A percentile compares a stretch with the other conserved stretches of the same genome.
phyloP scores from a whole-genome alignment of 2,888 invertebrate species.

The Luffia ferchaultella region DNA sequence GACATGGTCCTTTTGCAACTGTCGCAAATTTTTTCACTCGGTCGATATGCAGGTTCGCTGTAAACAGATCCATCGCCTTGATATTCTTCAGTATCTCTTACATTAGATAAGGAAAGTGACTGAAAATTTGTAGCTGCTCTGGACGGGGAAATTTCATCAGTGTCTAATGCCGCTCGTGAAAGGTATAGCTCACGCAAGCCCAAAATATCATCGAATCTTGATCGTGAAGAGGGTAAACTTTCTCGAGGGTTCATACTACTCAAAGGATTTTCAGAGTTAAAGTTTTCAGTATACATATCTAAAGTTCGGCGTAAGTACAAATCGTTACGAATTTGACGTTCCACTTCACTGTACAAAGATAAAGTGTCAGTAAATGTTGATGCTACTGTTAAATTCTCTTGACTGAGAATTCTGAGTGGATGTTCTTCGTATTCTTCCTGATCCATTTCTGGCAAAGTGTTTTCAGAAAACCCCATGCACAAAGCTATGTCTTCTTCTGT shows the following conservation, averaged over 20 bases:
- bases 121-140: conserved; percentile 72
- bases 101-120: conserved; percentile 74
- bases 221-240: conserved; percentile 48
- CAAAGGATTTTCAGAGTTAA: conserved; percentile 33
- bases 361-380: conserved; percentile 86
- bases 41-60: conserved; percentile 83
- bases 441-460: conserved; percentile 76
- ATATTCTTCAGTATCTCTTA: conserved; percentile 72
- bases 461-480: conserved; percentile 79
- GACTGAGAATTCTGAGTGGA: conserved; percentile 87
- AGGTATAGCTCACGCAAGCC: conserved; percentile 84
- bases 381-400: conserved; percentile 90
- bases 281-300: conserved; percentile 64
- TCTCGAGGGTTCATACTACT: conserved; percentile 53
- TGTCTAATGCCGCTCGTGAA: conserved; percentile 79
- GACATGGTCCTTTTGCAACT: conserved; percentile 77
- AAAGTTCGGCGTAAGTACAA: conserved; percentile 65
- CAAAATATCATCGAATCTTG: conserved; percentile 82
- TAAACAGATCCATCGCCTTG: conserved; percentile 83
- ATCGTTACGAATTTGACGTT: conserved; percentile 70
- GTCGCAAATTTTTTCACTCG: conserved; percentile 78
- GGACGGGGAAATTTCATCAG: conserved; percentile 64
- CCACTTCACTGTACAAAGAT: conserved; percentile 72
- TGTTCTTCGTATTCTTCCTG: conserved; percentile 79
- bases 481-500: conserved; percentile 93